Base-by-base conservation (phyloP, 2,797 vertebrate genomes). In the Aulostomus chinensis region DNA sequence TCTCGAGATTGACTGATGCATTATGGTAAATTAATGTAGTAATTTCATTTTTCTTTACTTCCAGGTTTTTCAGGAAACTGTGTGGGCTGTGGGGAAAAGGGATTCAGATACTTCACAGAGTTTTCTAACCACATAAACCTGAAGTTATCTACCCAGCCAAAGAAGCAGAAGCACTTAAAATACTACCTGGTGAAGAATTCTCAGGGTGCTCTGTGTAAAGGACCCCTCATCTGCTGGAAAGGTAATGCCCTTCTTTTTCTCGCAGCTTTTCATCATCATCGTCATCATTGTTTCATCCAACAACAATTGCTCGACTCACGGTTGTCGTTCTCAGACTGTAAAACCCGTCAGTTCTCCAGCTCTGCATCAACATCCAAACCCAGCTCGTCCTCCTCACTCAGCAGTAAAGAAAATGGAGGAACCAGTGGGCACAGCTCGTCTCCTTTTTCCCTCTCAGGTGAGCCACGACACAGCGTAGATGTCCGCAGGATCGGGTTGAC, bases 151-250 rank as follows among this genome's bases (percentile, higher is more conserved):
- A 98, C 97, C 15, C 97, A 99, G 89, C 97, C 97, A 81, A 99
- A 99, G 92, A 99, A 99, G 94, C 97, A 99, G 94, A 99, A 99
- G 95, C 97, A 99, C 96, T 98, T 99, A 94, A 98, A 98, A 89
- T 96, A 98, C 91, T 94, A 97, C 94, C 93, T 99, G 90, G 89
- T 96, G 89, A 95, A 95, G 81, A 98, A 93, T 78, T 89, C 95
- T 65, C 95, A 98, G 83, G 97, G 97, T 83, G 93, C 94, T 76
- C 87, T 99, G 81, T 96, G 92, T 59, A 99, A 98, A 87, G 97
- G 97, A 74, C 93, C 94, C 15, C 92, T 96, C 62, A 98, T 99
- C 86, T 96, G 94, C 88, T 99, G 97, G 97, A 99, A 98, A 95
- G 97, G 97, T 99, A 58, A 41, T 33, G 34, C 20, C 7, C 12